Evolutionary conservation across 2,797 vertebrate species (phyloP).

Genomic region (Catamblyrhynchus diadema): DNA sequence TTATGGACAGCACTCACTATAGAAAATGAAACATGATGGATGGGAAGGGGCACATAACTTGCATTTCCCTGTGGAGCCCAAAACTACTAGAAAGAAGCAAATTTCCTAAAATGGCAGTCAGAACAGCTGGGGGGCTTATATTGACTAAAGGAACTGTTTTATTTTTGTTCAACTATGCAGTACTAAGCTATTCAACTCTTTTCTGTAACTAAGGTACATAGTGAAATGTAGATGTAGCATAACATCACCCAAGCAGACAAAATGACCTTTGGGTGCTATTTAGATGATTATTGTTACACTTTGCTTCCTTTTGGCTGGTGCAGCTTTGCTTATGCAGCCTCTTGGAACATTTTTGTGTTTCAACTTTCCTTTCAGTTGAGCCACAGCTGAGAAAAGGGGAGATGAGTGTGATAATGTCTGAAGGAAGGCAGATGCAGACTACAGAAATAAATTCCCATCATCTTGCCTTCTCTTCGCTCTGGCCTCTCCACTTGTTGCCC

Average conservation of each 20-base stretch:
- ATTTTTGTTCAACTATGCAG: background rate
- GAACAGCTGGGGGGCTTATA: background rate
- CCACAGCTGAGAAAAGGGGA: background rate
- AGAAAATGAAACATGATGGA: background rate
- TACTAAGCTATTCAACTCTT: background rate
- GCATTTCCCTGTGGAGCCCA: background rate
- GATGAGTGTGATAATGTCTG: background rate
- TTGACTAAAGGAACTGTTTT: background rate
- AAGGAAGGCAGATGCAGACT: background rate
- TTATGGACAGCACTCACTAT: background rate
- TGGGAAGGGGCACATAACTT: background rate
- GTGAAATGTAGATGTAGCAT: slow-evolving; percentile 48
- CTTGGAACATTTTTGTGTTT: background rate
- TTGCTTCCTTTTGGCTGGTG: background rate
- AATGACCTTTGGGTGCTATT: slow-evolving; percentile 38
- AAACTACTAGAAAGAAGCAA: background rate
- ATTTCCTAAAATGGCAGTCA: background rate
- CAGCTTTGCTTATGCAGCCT: background rate
- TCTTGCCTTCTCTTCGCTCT: background rate
- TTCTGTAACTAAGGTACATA: background rate
- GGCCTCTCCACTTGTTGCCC: background rate
- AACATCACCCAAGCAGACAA: background rate
- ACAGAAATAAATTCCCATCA: background rate
- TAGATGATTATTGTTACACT: slow-evolving; percentile 1
- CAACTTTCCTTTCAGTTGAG: background rate